A percentile compares a stretch with the other conserved stretches of the same genome.
These are phyloP conservation scores for Spatulosminthurus flaviceps DNA, from an alignment of 2,888 invertebrate genomes.

Conservation along the genomic window DNA sequence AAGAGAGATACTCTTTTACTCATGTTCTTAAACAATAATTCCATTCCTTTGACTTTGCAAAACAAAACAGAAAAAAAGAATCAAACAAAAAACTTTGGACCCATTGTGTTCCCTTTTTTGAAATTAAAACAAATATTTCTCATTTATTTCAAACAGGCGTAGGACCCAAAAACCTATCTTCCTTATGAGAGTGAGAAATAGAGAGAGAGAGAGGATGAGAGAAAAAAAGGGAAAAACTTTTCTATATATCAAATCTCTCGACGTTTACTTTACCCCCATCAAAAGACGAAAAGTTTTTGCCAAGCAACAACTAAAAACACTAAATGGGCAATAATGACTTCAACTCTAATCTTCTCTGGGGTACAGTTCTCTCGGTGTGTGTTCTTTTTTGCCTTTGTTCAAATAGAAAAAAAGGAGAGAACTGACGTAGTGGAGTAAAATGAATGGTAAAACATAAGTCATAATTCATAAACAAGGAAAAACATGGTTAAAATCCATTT, in stretches of 20 bases:
- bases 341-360: too few species aligned
- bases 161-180: not conserved
- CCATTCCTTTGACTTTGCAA: not conserved
- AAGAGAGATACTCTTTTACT: not conserved
- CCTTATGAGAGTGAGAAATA: not conserved
- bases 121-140: conserved; percentile 8
- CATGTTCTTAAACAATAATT: not conserved
- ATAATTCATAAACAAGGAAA: conserved; percentile 36
- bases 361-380: conserved; percentile 3
- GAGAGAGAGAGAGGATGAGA: too few species aligned
- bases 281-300: not conserved
- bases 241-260: not conserved
- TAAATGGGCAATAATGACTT: too few species aligned
- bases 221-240: too few species aligned
- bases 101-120: not conserved
- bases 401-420: not conserved
- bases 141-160: not conserved
- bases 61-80: not conserved
- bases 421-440: too few species aligned
- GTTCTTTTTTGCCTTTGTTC: conserved; percentile 6
- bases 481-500: conserved; percentile 21
- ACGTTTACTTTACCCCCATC: conserved; percentile 6
- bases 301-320: too few species aligned
- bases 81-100: conserved; percentile 16
- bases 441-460: conserved; percentile 11